Evolutionary conservation across 35 echinoderm and acorn worm genomes (phyloP).

Genomic region (Patiria miniata): DNA sequence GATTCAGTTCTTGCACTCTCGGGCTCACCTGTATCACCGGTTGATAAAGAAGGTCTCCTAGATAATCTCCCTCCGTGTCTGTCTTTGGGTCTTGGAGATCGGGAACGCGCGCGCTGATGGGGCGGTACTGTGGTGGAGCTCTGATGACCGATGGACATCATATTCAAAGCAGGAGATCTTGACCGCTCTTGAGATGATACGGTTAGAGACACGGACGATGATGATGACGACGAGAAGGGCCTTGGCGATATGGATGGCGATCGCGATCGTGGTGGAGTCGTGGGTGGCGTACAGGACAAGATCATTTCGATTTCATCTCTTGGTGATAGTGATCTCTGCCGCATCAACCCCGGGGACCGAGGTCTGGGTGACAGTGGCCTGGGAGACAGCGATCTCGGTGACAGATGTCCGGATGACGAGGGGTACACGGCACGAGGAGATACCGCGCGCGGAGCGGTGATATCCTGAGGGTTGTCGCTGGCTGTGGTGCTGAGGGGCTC

Average conservation of each 20-base stretch:
- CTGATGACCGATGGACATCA: neutral
- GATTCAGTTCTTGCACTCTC: conserved; percentile 4
- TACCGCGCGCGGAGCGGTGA: too few species aligned
- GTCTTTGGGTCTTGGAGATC: neutral
- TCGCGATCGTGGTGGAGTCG: neutral
- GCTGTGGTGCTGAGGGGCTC: neutral
- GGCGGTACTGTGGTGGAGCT: neutral
- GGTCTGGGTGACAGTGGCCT: conserved; percentile 18
- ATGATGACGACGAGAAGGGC: neutral
- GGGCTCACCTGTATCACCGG: neutral
- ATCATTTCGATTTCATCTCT: conserved; percentile 34
- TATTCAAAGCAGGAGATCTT: conserved; percentile 12
- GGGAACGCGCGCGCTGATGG: neutral
- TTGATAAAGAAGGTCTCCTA: neutral
- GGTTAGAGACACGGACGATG: neutral
- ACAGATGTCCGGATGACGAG: too few species aligned
- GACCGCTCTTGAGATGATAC: neutral
- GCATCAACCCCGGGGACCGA: neutral
- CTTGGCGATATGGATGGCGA: conserved; percentile 22
- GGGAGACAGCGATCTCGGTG: neutral
- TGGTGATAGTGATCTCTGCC: conserved; percentile 11
- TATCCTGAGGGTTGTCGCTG: neutral
- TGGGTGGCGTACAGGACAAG: neutral
- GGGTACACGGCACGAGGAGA: too few species aligned
- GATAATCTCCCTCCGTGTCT: neutral